Base-by-base conservation (phyloP, 2,113 vertebrate genomes). In the Tichodroma muraria region DNA sequence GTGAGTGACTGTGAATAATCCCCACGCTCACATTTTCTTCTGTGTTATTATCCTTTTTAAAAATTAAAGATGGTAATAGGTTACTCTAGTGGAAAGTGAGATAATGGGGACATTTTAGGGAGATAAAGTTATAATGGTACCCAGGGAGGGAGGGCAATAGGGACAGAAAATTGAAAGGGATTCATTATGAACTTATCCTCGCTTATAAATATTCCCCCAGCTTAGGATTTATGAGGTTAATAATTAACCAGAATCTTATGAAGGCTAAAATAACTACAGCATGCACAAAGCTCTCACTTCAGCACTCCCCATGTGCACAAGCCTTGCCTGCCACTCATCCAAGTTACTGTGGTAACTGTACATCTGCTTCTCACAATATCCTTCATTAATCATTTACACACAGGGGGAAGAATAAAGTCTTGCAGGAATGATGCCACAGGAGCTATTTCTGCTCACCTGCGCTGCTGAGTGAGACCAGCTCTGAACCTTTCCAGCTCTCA, bases 361-460 rank as follows among this genome's bases (percentile, higher is more conserved):
- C 95, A 93, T 93, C 96, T 96, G 94, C 94, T 91, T 73, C 80
- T 69, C 92, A 95, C 93, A 77, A 61, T 44, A 92, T 85, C 95
- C 73, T 71, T 90, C 93, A 88, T 96, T 91, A 96, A 96, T 97
- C 96, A 94, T 95, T 97, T 73, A 97, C 94, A 95, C 57, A 30
- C 44, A 21, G 33, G 68, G 57, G 31, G 10, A 4, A 17, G 7
- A 47, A 65, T 9, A 27, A 60, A 37, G 23, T 27, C 86, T 63
- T 66, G 81, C 70, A 95, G 79, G 79, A 86, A 45, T 23, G 38
- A 54, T 38, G 65, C 65, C 76, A 35, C 14, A 2, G 45, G 66
- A 81, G 72, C 75, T 75, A 10, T 66, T 89, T 81, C 78, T 95
- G 71, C 72, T 88, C 21, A 1, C 81, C 85, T 75, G 35, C 5